These are phyloP conservation scores for Ephestia elutella DNA, from an alignment of 1,140 invertebrate genomes.

Conservation along the genomic window DNA sequence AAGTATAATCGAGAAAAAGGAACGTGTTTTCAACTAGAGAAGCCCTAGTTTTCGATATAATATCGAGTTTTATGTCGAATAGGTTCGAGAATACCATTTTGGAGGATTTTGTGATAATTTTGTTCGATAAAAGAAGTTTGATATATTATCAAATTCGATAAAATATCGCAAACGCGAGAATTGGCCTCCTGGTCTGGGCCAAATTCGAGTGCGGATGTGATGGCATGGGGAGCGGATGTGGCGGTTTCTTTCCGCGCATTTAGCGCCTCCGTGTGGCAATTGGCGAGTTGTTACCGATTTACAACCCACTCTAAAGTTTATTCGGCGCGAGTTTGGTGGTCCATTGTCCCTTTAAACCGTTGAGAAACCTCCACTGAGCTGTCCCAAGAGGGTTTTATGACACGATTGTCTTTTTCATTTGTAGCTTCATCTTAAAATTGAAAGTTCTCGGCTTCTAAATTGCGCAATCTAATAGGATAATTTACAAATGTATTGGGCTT, in stretches of 20 bases:
- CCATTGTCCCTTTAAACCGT: conserved; percentile 62
- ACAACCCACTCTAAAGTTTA: conserved; percentile 67
- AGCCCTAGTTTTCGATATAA: too few relatives aligned
- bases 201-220: conserved; percentile 68
- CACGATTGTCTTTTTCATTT: conserved; percentile 52
- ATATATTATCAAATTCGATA: too few relatives aligned
- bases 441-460: conserved; percentile 18
- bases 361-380: conserved; percentile 27
- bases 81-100: too few relatives aligned
- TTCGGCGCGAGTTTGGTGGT: conserved; percentile 66
- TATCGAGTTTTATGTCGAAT: too few relatives aligned
- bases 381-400: conserved; percentile 53
- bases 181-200: conserved; percentile 15
- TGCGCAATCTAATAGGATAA: neutral
- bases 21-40: too few relatives aligned
- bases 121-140: too few relatives aligned
- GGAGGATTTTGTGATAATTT: too few relatives aligned
- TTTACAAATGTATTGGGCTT: conserved; percentile 2
- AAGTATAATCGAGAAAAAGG: too few relatives aligned
- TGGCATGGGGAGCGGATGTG: conserved; percentile 46
- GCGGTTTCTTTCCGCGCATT: conserved; percentile 48
- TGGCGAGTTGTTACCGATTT: conserved; percentile 70
- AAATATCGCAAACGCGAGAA: too few relatives aligned
- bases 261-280: conserved; percentile 70
- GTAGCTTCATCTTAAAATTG: conserved; percentile 21